These are phyloP conservation scores for Leucophenga montana DNA, from an alignment of 2,888 invertebrate species.

Conservation along the genomic window DNA sequence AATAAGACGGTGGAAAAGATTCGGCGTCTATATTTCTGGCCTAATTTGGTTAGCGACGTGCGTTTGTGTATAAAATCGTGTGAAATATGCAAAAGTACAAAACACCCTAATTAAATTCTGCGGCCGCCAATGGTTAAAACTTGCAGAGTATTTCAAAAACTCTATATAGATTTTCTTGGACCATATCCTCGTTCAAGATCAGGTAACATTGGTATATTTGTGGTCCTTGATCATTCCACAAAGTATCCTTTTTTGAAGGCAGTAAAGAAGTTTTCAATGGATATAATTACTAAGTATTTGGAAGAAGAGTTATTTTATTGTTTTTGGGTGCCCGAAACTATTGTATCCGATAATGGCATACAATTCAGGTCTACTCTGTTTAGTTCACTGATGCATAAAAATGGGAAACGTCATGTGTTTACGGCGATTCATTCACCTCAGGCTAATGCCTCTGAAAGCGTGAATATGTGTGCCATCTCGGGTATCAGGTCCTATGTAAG, in stretches of 20 bases:
- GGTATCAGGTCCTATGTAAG: slow-evolving; percentile 39
- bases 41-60: neutral
- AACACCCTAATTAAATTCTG: slow-evolving; percentile 15
- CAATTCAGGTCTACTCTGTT: slow-evolving; percentile 24
- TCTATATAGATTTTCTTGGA: neutral
- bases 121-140: neutral
- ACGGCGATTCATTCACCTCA: no score
- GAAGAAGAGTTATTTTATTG: slow-evolving; percentile 29
- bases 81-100: slow-evolving; percentile 13
- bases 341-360: slow-evolving; percentile 34
- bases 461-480: slow-evolving; percentile 55
- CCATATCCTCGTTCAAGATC: neutral
- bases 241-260: slow-evolving; percentile 33
- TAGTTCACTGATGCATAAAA: neutral
- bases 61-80: neutral
- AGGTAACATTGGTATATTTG: slow-evolving; percentile 2
- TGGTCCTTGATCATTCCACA: neutral
- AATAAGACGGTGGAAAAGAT: slow-evolving; percentile 13
- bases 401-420: neutral
- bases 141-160: neutral
- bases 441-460: slow-evolving; percentile 58
- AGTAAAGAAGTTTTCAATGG: slow-evolving; percentile 28
- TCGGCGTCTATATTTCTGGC: slow-evolving; percentile 17
- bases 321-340: slow-evolving; percentile 34
- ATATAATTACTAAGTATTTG: slow-evolving; percentile 24